phyloP scores from a whole-genome alignment of 2,888 invertebrate genomes.

The Galeruca laticollis region DNA sequence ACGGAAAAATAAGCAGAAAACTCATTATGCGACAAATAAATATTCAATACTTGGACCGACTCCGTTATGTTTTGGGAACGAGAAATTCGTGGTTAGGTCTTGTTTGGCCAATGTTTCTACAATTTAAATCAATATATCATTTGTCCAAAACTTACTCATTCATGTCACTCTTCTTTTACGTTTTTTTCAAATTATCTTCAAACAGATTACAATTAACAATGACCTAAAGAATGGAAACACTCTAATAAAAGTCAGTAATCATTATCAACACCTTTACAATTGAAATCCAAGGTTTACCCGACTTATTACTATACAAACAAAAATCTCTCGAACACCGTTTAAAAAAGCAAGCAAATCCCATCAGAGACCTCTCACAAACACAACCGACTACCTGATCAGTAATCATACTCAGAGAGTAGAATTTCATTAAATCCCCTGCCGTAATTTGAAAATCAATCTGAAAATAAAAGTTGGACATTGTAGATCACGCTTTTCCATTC shows the following conservation, averaged over 20 bases:
- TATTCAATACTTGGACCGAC: too few relatives aligned
- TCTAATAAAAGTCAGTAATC: too few relatives aligned
- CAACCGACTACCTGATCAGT: slow-evolving; percentile 28
- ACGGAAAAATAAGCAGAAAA: too few relatives aligned
- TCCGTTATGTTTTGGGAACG: too few relatives aligned
- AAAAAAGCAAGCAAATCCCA: slow-evolving; percentile 19
- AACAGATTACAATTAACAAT: neutral
- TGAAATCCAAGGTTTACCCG: slow-evolving; percentile 12
- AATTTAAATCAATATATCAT: too few relatives aligned
- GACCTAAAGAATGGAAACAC: too few relatives aligned
- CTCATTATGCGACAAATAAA: too few relatives aligned
- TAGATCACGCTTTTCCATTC: slow-evolving; percentile 39
- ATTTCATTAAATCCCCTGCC: slow-evolving; percentile 30
- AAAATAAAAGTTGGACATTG: slow-evolving; percentile 40
- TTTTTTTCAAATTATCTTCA: too few relatives aligned
- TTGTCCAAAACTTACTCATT: too few relatives aligned
- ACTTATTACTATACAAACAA: slow-evolving; percentile 9
- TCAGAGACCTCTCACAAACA: slow-evolving; percentile 31
- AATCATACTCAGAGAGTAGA: slow-evolving; percentile 23
- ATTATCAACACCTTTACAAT: neutral
- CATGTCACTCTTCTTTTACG: too few relatives aligned
- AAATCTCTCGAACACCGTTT: slow-evolving; percentile 11
- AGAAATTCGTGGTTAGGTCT: too few relatives aligned
- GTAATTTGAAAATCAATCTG: slow-evolving; percentile 38
- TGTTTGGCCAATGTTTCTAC: too few relatives aligned